phyloP scores from a whole-genome alignment of 2,888 invertebrate species.

The Eurois occulta region DNA sequence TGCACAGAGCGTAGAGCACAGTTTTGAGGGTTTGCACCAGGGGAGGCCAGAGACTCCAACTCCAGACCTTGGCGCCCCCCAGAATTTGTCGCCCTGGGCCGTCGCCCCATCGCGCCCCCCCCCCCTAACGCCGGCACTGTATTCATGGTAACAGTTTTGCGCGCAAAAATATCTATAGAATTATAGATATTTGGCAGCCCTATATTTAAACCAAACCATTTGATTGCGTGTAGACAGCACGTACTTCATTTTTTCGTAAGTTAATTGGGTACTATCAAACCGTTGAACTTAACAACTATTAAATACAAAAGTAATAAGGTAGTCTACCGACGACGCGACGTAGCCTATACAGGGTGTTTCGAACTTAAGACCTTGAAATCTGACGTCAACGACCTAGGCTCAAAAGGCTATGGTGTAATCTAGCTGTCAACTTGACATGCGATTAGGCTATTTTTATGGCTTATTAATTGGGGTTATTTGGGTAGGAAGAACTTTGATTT shows the following conservation, averaged over 20 bases:
- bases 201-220: not conserved
- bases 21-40: too few relatives aligned
- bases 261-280: not conserved
- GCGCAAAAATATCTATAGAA: too few relatives aligned
- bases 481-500: conserved; percentile 14
- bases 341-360: conserved; percentile 22
- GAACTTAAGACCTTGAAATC: conserved; percentile 48
- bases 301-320: conserved; percentile 1
- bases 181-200: not conserved
- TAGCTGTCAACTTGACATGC: conserved; percentile 54
- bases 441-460: conserved; percentile 30
- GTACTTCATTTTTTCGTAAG: not conserved
- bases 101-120: too few relatives aligned
- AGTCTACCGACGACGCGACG: not conserved
- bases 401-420: conserved; percentile 42
- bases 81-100: too few relatives aligned
- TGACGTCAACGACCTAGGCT: conserved; percentile 49
- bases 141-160: too few relatives aligned
- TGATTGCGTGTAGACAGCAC: not conserved
- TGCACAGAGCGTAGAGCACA: too few relatives aligned
- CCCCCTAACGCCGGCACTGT: too few relatives aligned
- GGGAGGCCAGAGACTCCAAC: too few relatives aligned
- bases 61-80: too few relatives aligned
- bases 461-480: conserved; percentile 45
- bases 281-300: conserved; percentile 15